A percentile compares a stretch with the other conserved stretches of the same genome.
Conservation (phyloP, 2,113 vertebrate genomes). For the Sinosuthora webbiana region DNA sequence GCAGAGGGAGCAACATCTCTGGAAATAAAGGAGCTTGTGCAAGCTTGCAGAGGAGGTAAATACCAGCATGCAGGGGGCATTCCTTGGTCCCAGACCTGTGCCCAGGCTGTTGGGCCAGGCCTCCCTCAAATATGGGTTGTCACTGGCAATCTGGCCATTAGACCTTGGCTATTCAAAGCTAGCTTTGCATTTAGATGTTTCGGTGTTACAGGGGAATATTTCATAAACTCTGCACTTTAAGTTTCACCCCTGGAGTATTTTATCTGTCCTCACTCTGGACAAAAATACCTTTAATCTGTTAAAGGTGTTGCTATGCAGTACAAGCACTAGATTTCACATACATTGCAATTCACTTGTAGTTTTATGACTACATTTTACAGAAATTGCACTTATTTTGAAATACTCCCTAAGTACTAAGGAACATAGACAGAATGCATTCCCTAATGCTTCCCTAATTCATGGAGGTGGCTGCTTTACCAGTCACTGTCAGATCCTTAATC, state of each 20-base stretch:
- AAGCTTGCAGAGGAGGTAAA: neutral
- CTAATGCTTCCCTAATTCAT: constrained; percentile 72
- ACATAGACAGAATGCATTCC: constrained; percentile 64
- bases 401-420: constrained; percentile 28
- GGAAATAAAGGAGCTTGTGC: neutral
- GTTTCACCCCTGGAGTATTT: neutral
- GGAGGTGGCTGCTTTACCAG: constrained; percentile 72
- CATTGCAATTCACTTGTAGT: neutral
- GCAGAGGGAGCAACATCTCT: neutral
- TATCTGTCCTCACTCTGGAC: neutral
- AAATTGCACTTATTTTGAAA: constrained; percentile 68
- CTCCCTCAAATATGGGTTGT: neutral
- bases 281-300: neutral
- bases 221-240: neutral
- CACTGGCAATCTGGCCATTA: neutral
- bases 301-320: neutral
- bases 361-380: constrained; percentile 14
- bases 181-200: neutral
- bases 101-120: neutral
- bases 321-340: neutral
- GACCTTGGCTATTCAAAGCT: neutral
- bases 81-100: neutral
- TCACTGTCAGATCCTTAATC: constrained; percentile 79
- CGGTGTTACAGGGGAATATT: neutral
- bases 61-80: neutral